Conservation (phyloP, 1,140 invertebrate genomes). For the Apis dorsata region DNA sequence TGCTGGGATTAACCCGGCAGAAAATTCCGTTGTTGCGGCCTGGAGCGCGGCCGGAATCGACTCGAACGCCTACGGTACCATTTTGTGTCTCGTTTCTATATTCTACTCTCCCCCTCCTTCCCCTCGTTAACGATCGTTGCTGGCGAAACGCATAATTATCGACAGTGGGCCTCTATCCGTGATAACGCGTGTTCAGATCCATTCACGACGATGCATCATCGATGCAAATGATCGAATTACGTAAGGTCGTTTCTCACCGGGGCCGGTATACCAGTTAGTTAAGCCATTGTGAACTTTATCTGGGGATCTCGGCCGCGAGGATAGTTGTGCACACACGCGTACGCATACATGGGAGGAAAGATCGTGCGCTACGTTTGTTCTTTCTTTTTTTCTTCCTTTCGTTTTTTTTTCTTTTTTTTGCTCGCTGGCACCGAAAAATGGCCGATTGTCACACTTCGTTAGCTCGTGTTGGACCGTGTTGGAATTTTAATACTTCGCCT, state of each 20-base stretch:
- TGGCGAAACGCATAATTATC: conserved; percentile 23
- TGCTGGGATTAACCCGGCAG: not conserved
- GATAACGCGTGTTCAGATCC: conserved; percentile 28
- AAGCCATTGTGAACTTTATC: conserved; percentile 37
- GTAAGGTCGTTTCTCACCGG: conserved; percentile 21
- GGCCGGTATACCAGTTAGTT: not conserved
- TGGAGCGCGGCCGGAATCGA: not conserved
- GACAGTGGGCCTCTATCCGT: not conserved
- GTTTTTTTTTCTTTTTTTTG: not conserved
- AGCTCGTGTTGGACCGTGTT: conserved; percentile 37
- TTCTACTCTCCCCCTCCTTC: not conserved
- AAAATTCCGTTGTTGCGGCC: not conserved
- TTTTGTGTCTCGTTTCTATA: not conserved
- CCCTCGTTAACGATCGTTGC: conserved; percentile 12
- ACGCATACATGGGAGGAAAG: not conserved
- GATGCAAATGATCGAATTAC: conserved; percentile 52
- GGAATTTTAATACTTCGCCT: conserved; percentile 47
- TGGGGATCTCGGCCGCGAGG: not conserved
- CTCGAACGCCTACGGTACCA: not conserved
- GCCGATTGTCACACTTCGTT: conserved; percentile 59
- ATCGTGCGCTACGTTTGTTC: not conserved
- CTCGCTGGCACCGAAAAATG: conserved; percentile 52
- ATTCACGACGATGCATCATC: conserved; percentile 48
- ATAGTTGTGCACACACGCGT: not conserved
- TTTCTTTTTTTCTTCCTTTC: not conserved